Evolutionary conservation across 2,888 invertebrate genomes (phyloP), one percentile per base, ranked within the genome.

Genomic region (Tubiluchus corallicola): DNA sequence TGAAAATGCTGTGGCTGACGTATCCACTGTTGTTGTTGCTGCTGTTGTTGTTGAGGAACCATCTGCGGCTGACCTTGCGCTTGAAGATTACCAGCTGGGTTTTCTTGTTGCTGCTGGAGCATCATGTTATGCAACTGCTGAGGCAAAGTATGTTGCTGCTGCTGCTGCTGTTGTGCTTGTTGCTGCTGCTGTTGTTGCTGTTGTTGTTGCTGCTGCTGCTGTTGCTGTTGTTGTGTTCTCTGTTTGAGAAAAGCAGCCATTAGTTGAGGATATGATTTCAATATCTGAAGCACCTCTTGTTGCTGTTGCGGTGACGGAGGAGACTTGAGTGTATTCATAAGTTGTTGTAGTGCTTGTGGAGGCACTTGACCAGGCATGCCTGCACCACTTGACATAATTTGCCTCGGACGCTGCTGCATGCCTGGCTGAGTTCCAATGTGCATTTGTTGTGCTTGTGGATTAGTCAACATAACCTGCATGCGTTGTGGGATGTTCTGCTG

Each of bases 221-320:
- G n/a, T n/a, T n/a, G 52, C 73, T 73, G 40, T 52, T 60, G 51
- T 53, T 73, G 75, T 68, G 80, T 77, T 61, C 82, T 71, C 64
- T 84, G 83, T 59, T 87, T 85, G 52, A 92, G 82, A 61, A 87
- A 87, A 44, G 88, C 85, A 45, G 88, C 85, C 85, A 92, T 90
- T 40, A 94, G 72, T 55, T 83, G 84, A 37, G 92, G 92, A 68
- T 90, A 87, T 51, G 82, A 79, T 66, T 88, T 88, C 50, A 92
- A 74, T 58, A 92, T 85, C 57, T 79, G 77, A 49, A 90, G 70
- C 77, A 69, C 60, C 66, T 83, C 81, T 59, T 80, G 80, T 59
- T 92, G 90, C 61, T 92, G 90, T 60, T 90, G 85, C 51, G 81
- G 82, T 41, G 83, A 80, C 54, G 79, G 79, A 43, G 90, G 88